These are phyloP conservation scores for Clitarchus hookeri DNA, from an alignment of 2,888 invertebrate species.

Conservation along the genomic window DNA sequence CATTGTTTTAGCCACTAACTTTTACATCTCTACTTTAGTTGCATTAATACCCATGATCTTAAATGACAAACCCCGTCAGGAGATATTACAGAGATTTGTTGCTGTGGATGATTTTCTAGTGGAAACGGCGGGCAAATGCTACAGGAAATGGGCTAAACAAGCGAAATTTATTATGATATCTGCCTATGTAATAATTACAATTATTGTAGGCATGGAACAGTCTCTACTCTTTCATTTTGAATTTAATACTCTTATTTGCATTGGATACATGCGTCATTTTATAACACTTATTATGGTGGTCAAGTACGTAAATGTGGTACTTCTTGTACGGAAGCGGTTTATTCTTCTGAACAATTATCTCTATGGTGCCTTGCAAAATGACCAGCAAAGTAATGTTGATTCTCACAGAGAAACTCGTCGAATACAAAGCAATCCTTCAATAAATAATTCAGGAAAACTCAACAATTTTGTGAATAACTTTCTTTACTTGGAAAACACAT, in stretches of 20 bases:
- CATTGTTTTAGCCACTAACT: background rate
- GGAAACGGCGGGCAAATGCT: background rate
- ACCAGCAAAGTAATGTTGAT: background rate
- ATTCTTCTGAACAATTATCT: background rate
- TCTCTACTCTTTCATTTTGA: background rate
- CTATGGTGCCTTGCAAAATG: background rate
- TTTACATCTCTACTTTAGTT: background rate
- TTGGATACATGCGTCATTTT: background rate
- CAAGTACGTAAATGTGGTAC: background rate
- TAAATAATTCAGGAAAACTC: too few relatives aligned
- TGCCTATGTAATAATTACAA: background rate
- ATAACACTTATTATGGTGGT: background rate
- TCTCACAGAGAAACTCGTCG: too few relatives aligned
- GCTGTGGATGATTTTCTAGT: background rate
- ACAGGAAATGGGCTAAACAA: background rate
- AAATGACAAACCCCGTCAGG: background rate
- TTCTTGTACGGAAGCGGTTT: background rate
- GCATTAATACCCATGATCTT: background rate
- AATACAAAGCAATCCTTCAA: too few relatives aligned
- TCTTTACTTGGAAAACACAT: background rate
- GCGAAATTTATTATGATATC: background rate
- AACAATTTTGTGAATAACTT: too few relatives aligned
- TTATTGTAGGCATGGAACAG: background rate
- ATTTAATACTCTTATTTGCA: background rate
- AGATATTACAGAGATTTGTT: background rate